A percentile compares a stretch with the other conserved stretches of the same genome.
phyloP scores from a whole-genome alignment of 2,888 invertebrate genomes.

The Crioceris asparagi region DNA sequence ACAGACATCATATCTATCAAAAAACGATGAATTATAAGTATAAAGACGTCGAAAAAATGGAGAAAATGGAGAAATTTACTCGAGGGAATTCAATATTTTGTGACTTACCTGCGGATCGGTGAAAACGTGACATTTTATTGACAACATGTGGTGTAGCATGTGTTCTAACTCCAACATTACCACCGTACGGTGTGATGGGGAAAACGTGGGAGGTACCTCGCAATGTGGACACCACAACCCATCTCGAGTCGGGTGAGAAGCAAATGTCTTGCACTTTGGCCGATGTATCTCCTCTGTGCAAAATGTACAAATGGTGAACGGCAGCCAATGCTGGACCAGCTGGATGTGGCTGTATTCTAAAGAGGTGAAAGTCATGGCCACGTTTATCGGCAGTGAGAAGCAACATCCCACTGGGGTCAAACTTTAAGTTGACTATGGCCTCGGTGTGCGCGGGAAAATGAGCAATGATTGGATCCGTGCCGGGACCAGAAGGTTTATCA shows the following conservation, averaged over 20 bases:
- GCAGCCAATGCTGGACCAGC: slow-evolving; percentile 76
- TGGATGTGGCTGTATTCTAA: slow-evolving; percentile 81
- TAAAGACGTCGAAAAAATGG: background rate
- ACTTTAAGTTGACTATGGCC: slow-evolving; percentile 79
- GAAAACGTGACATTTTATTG: slow-evolving; percentile 85
- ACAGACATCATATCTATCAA: background rate
- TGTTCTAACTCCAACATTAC: slow-evolving; percentile 80
- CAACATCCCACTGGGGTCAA: slow-evolving; percentile 83
- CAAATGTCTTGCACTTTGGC: slow-evolving; percentile 84
- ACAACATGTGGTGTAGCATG: slow-evolving; percentile 91
- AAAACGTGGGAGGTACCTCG: slow-evolving; percentile 97
- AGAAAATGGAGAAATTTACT: background rate
- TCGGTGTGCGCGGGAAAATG: slow-evolving; percentile 84
- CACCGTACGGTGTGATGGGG: slow-evolving; percentile 93
- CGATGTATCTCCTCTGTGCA: slow-evolving; percentile 92
- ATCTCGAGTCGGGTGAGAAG: slow-evolving; percentile 87
- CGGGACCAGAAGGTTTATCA: slow-evolving; percentile 42
- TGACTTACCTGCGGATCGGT: slow-evolving; percentile 72
- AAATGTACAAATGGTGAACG: slow-evolving; percentile 88
- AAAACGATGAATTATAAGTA: background rate
- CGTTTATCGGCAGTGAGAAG: slow-evolving; percentile 83
- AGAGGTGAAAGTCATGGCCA: slow-evolving; percentile 94
- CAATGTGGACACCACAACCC: slow-evolving; percentile 92
- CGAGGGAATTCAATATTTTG: background rate
- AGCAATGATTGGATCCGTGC: slow-evolving; percentile 59